phyloP scores from a whole-genome alignment of 2,888 invertebrate genomes.

The Metalampra italica region DNA sequence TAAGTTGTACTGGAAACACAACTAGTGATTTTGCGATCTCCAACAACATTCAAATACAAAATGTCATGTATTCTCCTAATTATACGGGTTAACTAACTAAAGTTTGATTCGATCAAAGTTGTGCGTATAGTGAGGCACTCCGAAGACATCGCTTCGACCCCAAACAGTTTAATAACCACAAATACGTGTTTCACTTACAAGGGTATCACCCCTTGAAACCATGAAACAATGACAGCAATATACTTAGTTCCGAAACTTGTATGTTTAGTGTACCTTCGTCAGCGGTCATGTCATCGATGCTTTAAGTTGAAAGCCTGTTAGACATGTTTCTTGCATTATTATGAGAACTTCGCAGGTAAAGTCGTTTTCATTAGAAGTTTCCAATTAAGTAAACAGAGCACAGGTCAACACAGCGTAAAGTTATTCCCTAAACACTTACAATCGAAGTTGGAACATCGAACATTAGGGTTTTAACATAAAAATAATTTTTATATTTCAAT shows the following conservation, averaged over 20 bases:
- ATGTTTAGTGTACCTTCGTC: conserved; percentile 42
- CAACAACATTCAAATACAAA: no score
- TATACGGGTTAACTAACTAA: neutral
- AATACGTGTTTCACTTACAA: conserved; percentile 53
- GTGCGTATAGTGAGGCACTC: conserved; percentile 28
- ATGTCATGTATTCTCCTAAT: no score
- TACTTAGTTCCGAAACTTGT: conserved; percentile 55
- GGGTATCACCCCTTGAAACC: conserved; percentile 40
- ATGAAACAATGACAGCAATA: conserved; percentile 56
- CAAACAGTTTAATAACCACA: conserved; percentile 51
- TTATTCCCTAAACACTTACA: no score
- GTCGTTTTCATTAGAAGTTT: no score
- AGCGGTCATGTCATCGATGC: conserved; percentile 25
- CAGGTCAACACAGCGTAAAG: no score
- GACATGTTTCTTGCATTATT: neutral
- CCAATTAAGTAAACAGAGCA: no score
- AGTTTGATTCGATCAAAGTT: conserved; percentile 7
- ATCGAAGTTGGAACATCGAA: no score
- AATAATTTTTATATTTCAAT: no score
- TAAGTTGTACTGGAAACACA: neutral
- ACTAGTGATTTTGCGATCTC: no score
- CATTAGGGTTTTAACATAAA: no score
- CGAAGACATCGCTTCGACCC: conserved; percentile 34
- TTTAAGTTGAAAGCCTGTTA: conserved; percentile 4
- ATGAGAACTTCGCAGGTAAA: neutral